Base-by-base conservation (phyloP, 2,888 invertebrate genomes). In the Strigamia maritima region DNA sequence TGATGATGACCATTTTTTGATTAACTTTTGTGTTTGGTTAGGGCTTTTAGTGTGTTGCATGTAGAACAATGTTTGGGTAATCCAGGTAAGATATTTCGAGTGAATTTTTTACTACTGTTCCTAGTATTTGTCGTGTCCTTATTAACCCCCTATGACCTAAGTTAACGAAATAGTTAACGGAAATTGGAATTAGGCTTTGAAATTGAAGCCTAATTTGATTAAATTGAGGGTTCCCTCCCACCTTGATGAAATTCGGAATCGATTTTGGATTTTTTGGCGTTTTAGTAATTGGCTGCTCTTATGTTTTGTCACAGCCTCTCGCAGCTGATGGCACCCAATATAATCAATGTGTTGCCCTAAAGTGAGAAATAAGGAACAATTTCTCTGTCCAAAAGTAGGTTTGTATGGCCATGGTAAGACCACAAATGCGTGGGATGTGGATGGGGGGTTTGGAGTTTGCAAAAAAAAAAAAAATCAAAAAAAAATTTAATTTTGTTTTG, bases 341-440 rank as follows among this genome's bases (percentile, higher is more conserved):
- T 70, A 70, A 70, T 70, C 70, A 70, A 35, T 70, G 65, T 70
- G 78, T 78, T 78, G 78, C 78, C 78, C 77, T 78, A 65, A 24
- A 31, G 65, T 77, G 77, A 77, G 38, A 65, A 70, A 78, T 78
- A 78, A 70, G 78, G 78, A 74, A 70, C 35, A 65, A 40, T 70
- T 82, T 82, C 81, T 82, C 82, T 81, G 82, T 82, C 82, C 81
- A 82, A 81, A 89, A 88, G 90, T 91, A 91, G 91, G 91, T 91
- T 91, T 91, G 91, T 91, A 91, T 91, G 90, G 60, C 35, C 35
- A 78, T 78, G 78, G 78, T 78, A 78, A 78, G 78, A 60, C 14
- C 70, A 70, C 70, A 3, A 70, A 76, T 38, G 16, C 54, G 49
- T 77, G 77, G 60, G 60, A 22, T 31, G 24, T 26, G 75, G 75